These are phyloP conservation scores for Cephus cinctus DNA, from an alignment of 1,140 invertebrate genomes.

Conservation along the genomic window DNA sequence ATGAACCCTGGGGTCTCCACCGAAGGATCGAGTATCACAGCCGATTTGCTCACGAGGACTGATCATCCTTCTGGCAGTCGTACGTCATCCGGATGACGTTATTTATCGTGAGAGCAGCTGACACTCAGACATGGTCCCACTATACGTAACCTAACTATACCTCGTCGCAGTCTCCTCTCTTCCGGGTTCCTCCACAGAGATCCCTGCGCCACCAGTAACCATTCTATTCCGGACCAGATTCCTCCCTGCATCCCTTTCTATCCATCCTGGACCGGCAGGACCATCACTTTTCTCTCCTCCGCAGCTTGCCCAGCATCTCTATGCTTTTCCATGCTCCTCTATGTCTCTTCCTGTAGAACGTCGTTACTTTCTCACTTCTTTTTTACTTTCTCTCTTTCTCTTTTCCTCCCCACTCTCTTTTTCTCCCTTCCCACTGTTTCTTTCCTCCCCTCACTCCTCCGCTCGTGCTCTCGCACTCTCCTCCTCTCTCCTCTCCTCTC, in stretches of 20 bases:
- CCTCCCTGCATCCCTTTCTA: neutral
- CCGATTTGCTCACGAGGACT: slow-evolving; percentile 23
- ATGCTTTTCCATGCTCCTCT: neutral
- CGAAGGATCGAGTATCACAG: slow-evolving; percentile 28
- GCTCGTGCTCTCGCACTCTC: no score
- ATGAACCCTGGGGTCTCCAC: no score
- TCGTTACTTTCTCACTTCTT: slow-evolving; percentile 14
- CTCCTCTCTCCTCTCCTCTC: neutral
- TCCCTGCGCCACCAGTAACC: slow-evolving; percentile 5
- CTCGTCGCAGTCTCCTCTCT: slow-evolving; percentile 3
- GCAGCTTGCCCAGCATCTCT: neutral
- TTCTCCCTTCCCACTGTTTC: slow-evolving; percentile 18
- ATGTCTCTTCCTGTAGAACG: no score
- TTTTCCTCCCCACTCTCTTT: no score
- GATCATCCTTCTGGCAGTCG: slow-evolving; percentile 18
- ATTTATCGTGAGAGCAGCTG: slow-evolving; percentile 30
- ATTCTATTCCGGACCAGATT: no score
- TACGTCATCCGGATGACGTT: slow-evolving; percentile 23
- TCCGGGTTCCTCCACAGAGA: slow-evolving; percentile 5
- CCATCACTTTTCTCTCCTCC: no score
- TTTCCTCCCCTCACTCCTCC: slow-evolving; percentile 19
- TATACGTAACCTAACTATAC: neutral
- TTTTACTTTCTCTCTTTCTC: slow-evolving; percentile 11
- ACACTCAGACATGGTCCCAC: slow-evolving; percentile 20
- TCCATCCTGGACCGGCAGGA: no score